Conservation (phyloP, 2,797 vertebrate species). For the Pteronotus mesoamericanus region DNA sequence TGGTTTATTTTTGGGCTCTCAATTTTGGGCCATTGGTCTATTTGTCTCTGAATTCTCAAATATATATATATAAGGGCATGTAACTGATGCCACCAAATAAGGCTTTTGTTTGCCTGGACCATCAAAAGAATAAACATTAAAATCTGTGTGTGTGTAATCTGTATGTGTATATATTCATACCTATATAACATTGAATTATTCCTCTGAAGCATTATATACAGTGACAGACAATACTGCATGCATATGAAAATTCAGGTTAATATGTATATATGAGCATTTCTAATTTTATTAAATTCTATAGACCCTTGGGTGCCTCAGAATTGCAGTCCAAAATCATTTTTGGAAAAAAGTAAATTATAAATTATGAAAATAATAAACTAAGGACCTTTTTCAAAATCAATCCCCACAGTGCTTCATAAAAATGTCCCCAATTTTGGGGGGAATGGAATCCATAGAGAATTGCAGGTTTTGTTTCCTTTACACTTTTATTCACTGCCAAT, state of each 20-base stretch:
- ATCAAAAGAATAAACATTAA: neutral
- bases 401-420: neutral
- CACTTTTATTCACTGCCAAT: neutral
- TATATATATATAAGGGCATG: neutral
- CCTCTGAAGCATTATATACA: neutral
- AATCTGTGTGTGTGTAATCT: neutral
- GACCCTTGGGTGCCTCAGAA: neutral
- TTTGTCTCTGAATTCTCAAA: neutral
- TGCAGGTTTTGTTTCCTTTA: neutral
- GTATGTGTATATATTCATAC: neutral
- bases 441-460: neutral
- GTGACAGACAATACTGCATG: neutral
- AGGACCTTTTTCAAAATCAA: neutral
- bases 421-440: neutral
- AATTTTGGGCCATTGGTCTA: neutral
- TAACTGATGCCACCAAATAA: neutral
- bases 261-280: neutral
- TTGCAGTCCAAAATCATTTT: neutral
- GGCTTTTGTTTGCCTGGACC: neutral
- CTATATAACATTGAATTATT: neutral
- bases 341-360: neutral
- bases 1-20: neutral
- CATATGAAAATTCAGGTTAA: neutral
- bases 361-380: conserved; percentile 27
- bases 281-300: neutral